These are phyloP conservation scores for Syngnathoides biaculeatus DNA, from an alignment of 2,113 vertebrate species.

Conservation along the genomic window DNA sequence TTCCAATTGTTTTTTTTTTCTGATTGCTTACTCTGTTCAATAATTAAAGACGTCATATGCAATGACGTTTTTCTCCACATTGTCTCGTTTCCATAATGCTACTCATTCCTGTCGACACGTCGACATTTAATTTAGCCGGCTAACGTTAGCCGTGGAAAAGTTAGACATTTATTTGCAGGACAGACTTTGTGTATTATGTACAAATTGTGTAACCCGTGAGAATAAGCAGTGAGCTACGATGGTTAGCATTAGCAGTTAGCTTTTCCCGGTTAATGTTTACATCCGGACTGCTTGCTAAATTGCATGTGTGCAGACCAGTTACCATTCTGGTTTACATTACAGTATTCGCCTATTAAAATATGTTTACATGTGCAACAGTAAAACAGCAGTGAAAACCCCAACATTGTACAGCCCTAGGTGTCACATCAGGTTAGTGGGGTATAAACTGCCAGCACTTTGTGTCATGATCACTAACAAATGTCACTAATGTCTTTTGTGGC, in stretches of 20 bases:
- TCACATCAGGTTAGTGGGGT: background rate
- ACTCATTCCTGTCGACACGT: conserved; percentile 5
- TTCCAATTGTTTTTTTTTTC: background rate
- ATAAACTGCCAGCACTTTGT: background rate
- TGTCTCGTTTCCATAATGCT: background rate
- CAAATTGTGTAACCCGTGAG: conserved; percentile 20
- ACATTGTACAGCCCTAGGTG: background rate
- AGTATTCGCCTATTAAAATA: background rate
- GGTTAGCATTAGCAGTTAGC: conserved; percentile 41
- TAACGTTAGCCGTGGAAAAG: conserved; percentile 23
- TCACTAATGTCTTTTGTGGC: conserved; percentile 45
- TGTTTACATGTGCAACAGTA: background rate
- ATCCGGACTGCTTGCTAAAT: conserved; percentile 47
- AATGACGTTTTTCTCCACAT: background rate
- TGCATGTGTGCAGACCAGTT: conserved; percentile 6
- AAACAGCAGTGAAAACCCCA: background rate
- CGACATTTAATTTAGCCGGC: conserved; percentile 14
- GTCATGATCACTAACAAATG: conserved; percentile 21
- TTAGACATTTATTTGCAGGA: conserved; percentile 41
- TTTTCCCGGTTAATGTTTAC: conserved; percentile 66
- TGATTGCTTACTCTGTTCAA: conserved; percentile 1
- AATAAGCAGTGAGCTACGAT: conserved; percentile 28
- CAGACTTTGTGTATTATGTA: conserved; percentile 16
- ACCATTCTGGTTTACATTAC: background rate
- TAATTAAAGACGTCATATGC: background rate